Conservation (phyloP, 2,797 vertebrate genomes). For the Kryptopterus vitreolus region DNA sequence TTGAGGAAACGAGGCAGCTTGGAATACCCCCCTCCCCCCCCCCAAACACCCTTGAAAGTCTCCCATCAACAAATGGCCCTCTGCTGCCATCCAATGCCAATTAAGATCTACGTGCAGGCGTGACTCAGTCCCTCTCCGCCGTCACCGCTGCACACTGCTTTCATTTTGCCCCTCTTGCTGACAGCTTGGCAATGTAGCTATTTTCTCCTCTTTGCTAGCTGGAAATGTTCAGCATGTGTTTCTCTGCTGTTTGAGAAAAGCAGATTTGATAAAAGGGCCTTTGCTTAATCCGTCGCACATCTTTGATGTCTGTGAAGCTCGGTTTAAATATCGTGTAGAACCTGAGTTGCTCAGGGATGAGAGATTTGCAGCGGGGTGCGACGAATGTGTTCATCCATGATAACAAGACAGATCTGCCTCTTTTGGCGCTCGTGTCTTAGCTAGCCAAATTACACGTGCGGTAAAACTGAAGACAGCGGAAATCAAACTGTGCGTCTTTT, state of each 20-base stretch:
- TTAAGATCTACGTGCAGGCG: conserved; percentile 43
- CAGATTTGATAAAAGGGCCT: conserved; percentile 41
- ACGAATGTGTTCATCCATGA: conserved; percentile 18
- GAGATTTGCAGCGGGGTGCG: conserved; percentile 27
- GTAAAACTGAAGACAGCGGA: conserved; percentile 2
- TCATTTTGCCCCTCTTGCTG: conserved; percentile 46
- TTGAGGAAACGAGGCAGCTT: conserved; percentile 37
- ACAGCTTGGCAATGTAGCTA: conserved; percentile 45
- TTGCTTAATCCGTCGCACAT: conserved; percentile 27
- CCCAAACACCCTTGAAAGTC: neutral
- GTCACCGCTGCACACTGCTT: conserved; percentile 34
- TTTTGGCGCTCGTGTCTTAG: conserved; percentile 5
- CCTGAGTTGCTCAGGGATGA: conserved; percentile 39
- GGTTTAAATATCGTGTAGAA: conserved; percentile 45
- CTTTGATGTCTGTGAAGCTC: conserved; percentile 44
- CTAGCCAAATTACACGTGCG: conserved; percentile 17
- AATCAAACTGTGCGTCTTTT: neutral
- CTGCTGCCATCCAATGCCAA: conserved; percentile 40
- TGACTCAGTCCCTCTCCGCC: conserved; percentile 25
- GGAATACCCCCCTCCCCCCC: conserved; percentile 30
- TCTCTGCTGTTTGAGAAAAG: conserved; percentile 31
- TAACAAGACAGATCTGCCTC: conserved; percentile 10
- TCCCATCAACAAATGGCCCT: conserved; percentile 41
- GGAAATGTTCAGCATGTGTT: conserved; percentile 45
- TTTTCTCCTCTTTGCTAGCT: conserved; percentile 26